Conservation (phyloP, 1,140 invertebrate genomes). For the Bombus ignitus region DNA sequence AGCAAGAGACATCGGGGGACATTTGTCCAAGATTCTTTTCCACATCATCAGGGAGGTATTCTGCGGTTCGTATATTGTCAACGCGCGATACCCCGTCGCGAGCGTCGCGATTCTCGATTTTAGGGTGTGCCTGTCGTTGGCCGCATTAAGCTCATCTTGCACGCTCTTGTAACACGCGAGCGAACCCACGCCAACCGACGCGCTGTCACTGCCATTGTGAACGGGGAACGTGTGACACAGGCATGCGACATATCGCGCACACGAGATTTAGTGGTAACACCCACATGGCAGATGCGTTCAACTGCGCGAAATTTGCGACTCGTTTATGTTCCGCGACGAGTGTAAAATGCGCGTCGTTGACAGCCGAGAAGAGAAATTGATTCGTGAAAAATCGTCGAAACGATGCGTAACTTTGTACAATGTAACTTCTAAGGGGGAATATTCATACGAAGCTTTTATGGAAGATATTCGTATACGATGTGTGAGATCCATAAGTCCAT, state of each 20-base stretch:
- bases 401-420: background rate
- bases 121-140: conserved; percentile 71
- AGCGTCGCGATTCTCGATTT: conserved; percentile 59
- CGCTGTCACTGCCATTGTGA: conserved; percentile 58
- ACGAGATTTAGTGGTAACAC: conserved; percentile 74
- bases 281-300: conserved; percentile 77
- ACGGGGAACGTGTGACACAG: conserved; percentile 63
- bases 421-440: background rate
- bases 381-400: too few relatives aligned
- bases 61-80: conserved; percentile 30
- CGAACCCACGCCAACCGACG: conserved; percentile 19
- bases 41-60: conserved; percentile 25
- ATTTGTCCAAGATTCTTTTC: conserved; percentile 39
- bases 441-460: too few relatives aligned
- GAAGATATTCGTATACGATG: too few relatives aligned
- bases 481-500: fast-evolving
- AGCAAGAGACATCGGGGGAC: background rate
- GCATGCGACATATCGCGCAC: conserved; percentile 71
- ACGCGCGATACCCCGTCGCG: conserved; percentile 9
- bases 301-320: conserved; percentile 59
- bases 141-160: conserved; percentile 56
- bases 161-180: conserved; percentile 37
- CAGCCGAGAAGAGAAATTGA: background rate
- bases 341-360: background rate
- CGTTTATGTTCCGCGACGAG: background rate